These are phyloP conservation scores for Aradophagus sp. DNA, from an alignment of 1,140 invertebrate genomes.

Conservation along the genomic window DNA sequence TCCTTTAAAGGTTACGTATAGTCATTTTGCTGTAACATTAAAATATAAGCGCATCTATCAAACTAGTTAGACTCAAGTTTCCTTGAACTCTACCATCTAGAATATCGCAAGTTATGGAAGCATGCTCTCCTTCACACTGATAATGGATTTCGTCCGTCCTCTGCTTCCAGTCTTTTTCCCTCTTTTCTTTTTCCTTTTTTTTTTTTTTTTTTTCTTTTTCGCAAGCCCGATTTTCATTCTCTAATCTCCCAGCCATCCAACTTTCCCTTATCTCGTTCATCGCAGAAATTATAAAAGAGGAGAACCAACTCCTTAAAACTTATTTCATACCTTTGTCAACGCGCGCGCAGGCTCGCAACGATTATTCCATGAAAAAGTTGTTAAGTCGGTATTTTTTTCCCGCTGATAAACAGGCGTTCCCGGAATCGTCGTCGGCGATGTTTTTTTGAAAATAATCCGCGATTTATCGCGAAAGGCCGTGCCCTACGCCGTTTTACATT, in stretches of 20 bases:
- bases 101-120: slow-evolving; percentile 26
- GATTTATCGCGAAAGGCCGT: too few relatives aligned
- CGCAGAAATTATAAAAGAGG: slow-evolving; percentile 24
- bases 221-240: slow-evolving; percentile 14
- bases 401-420: too few relatives aligned
- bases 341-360: too few relatives aligned
- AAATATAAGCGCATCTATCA: slow-evolving; percentile 22
- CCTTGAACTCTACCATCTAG: slow-evolving; percentile 10
- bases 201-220: too few relatives aligned
- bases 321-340: slow-evolving; percentile 20
- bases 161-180: too few relatives aligned
- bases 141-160: slow-evolving; percentile 28
- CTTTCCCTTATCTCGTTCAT: slow-evolving; percentile 24
- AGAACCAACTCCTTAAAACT: slow-evolving; percentile 17
- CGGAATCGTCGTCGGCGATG: too few relatives aligned
- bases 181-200: too few relatives aligned
- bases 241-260: slow-evolving; percentile 23
- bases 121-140: slow-evolving; percentile 19
- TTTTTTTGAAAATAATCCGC: too few relatives aligned
- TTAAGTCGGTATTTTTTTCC: too few relatives aligned
- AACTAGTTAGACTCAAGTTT: slow-evolving; percentile 26
- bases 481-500: too few relatives aligned
- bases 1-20: slow-evolving; percentile 9
- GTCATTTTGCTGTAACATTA: slow-evolving; percentile 14
- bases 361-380: too few relatives aligned